Base-by-base conservation (phyloP, 2,113 vertebrate species). In the Pollimyrus isidori region DNA sequence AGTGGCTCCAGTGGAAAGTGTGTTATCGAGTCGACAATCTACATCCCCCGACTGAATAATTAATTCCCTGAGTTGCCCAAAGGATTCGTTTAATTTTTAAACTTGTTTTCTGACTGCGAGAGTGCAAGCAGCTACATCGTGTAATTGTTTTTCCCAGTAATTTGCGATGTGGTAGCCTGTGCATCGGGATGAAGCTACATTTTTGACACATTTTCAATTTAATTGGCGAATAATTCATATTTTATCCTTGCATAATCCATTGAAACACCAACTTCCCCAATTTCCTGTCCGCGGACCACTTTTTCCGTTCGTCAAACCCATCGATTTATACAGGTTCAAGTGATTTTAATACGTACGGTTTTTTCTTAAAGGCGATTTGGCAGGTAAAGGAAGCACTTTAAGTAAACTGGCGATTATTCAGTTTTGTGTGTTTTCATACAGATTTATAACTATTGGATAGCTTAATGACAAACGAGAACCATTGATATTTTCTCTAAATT, bases 1-100 rank as follows among this genome's bases (percentile, higher is more conserved):
- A 87, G 85, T 53, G 53, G 21, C 82, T 84, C 42, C 48, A 46
- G 82, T 84, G 45, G 82, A 86, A 86, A 49, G 19, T 45, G 49
- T 30, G 46, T 17, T 30, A 45, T 86, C n/a, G 85, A 86, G 85
- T 86, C 49, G 46, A 48, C 85, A 35, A 53, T 91, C 87, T 89
- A 80, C 62, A 58, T 85, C 87, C 39, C 49, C 83, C 42, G 42
- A 76, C 83, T 89, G 23, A 26, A 56, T 88, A 86, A 87, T 90
- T 85, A 88, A 90, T 89, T 88, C 88, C 89, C 87, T 45, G 58
- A 87, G 80, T 90, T 88, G 89, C 90, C 89, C 90, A 80, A 89
- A 91, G 89, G 90, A 90, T 88, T 53, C 50, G 30, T 91, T 90
- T 89, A 89, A 89, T 90, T 89, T 89, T 88, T 62, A 35, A 62